Evolutionary conservation across 2,797 vertebrate species (phyloP).

Genomic region (Betta splendens): DNA sequence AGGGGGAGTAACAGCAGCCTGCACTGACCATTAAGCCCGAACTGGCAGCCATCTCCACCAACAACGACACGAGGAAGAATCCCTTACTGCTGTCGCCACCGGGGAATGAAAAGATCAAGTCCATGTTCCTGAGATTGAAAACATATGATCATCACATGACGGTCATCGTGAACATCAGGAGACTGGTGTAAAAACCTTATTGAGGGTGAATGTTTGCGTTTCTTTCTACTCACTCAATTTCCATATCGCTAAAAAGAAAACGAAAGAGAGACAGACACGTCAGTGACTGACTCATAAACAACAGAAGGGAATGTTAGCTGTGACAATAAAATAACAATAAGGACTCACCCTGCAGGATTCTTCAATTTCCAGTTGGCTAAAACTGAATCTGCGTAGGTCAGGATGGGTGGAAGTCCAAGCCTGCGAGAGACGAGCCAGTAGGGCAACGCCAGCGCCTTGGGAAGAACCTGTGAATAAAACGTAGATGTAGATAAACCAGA

Average conservation of each 20-base stretch:
- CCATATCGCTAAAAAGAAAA: slow-evolving; percentile 64
- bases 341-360: slow-evolving; percentile 83
- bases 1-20: slow-evolving; percentile 14
- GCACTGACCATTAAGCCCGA: slow-evolving; percentile 84
- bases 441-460: slow-evolving; percentile 82
- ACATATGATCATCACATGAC: slow-evolving; percentile 18
- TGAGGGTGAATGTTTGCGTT: background rate
- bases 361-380: slow-evolving; percentile 90
- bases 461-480: slow-evolving; percentile 57
- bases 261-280: slow-evolving; percentile 4
- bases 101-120: slow-evolving; percentile 83
- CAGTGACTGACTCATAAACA: no score
- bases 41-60: slow-evolving; percentile 88
- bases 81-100: slow-evolving; percentile 85
- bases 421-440: slow-evolving; percentile 82
- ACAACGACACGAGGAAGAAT: slow-evolving; percentile 87
- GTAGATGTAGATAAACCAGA: slow-evolving; percentile 1
- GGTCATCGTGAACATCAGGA: background rate
- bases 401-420: slow-evolving; percentile 87
- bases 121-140: slow-evolving; percentile 84
- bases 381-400: slow-evolving; percentile 86
- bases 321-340: background rate
- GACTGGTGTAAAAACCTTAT: background rate
- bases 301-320: no score
- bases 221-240: slow-evolving; percentile 52